Evolutionary conservation across 1,140 invertebrate genomes (phyloP), one percentile per base, ranked within the genome.

Genomic region (Drosophila carrolli): DNA sequence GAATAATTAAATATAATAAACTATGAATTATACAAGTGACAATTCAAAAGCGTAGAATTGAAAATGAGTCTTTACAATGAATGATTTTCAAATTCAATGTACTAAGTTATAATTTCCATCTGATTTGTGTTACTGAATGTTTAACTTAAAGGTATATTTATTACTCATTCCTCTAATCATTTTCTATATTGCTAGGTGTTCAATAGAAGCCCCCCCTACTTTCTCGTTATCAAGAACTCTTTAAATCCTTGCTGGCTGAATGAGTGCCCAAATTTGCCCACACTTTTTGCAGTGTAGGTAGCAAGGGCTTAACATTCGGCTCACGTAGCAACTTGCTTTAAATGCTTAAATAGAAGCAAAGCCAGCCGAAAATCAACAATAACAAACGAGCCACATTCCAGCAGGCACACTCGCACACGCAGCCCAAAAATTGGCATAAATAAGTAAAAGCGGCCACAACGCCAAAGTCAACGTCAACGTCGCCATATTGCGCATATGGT

Each of bases 311-410:
- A 38, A 32, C 44, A 85, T 85, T 79, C 82, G 65, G 46, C 75
- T 71, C 82, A 85, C 82, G 82, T 86, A 84, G 68, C 78, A 63
- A 44, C 74, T 86, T 81, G 78, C 82, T 85, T 85, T 85, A 85
- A 85, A 86, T 85, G 81, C 75, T 85, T 84, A 84, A 84, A 85
- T 84, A 73, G 73, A 68, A 73, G 81, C 78, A 41, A 72, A 79
- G 77, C 75, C 78, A 63, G 75, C 75, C 55, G 78, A 73, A 79
- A 79, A 80, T 78, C 71, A 78, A 63, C 65, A 83, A 77, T 59
- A 76, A 78, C 62, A 73, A 68, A 75, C 46, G 44, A 66, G 55
- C 48, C 58, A 66, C 73, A 68, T 53, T 61, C 68, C 65, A 40
- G 48, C 55, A 50, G 63, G 50, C 48, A 61, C 38, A 57, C 63